Base-by-base conservation (phyloP, 2,113 vertebrate species). In the Pluvialis apricaria region DNA sequence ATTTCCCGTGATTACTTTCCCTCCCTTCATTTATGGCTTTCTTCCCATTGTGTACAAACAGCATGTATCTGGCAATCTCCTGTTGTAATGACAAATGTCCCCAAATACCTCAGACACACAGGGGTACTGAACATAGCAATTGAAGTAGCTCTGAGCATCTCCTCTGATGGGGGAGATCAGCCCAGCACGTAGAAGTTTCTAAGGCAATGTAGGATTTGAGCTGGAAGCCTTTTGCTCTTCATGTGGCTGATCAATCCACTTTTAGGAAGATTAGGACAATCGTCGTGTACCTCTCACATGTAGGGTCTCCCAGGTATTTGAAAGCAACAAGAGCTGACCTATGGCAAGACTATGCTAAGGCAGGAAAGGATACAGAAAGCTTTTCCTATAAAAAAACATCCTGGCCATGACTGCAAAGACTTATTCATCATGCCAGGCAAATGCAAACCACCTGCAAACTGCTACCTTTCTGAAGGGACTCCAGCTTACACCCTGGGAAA, bases 91-190 rank as follows among this genome's bases (percentile, higher is more conserved):
- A 77, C 36, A 83, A 90, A 66, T 26, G 26, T 3, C 40, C 32
- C 54, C 38, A 70, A 4, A 26, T 4, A 49, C 19, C 66, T 94
- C 25, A 4, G 28, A 38, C 26, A 68, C 44, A 40, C 49, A 10
- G 1, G 3, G 9, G 3, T 25, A 26, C 14, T 60, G 62, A 91
- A 55, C 9, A 54, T 0, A n/a, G 25, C 2, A 25, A 12, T 0
- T 29, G 44, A 19, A 65, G 6, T 5, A 65, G 29, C 29, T 77
- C 54, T 16, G 32, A 95, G 29, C 10, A 64, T 90, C 65, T 12
- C 5, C 24, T 55, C 22, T 40, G 44, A 32, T 47, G 19, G 8
- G 13, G 24, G 18, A 28, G 10, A 40, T 38, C 45, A 68, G 25
- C 29, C 61, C 52, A 79, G 29, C 4, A 5, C 47, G 24, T 49